Conservation (phyloP, 2,797 vertebrate species). For the Chanos chanos region DNA sequence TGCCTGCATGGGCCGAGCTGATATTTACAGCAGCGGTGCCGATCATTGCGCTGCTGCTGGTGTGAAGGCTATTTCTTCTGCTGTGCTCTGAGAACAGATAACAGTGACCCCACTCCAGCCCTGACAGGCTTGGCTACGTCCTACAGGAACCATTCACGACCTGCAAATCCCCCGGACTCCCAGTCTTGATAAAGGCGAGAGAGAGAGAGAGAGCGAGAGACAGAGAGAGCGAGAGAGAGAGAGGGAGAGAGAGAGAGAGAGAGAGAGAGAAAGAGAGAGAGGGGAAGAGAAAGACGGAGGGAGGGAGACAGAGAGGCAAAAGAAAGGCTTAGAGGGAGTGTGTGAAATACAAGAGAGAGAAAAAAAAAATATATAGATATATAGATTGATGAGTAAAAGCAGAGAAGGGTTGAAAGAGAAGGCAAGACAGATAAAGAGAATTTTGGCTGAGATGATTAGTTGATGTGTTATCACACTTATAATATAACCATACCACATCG, state of each 20-base stretch:
- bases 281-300: background rate
- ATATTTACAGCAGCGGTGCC: constrained; percentile 33
- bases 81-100: constrained; percentile 10
- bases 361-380: too few species aligned
- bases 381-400: too few species aligned
- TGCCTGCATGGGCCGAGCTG: constrained; percentile 22
- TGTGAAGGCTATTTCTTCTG: constrained; percentile 3
- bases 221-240: background rate
- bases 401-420: too few species aligned
- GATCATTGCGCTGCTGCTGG: background rate
- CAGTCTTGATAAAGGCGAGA: background rate
- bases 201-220: background rate
- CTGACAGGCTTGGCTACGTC: too few species aligned
- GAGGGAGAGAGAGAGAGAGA: background rate
- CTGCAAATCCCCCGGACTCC: constrained; percentile 23
- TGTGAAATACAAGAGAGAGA: too few species aligned
- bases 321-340: too few species aligned
- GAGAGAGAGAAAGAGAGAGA: background rate
- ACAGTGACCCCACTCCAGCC: constrained; percentile 26
- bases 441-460: too few species aligned
- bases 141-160: constrained; percentile 5
- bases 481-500: too few species aligned
- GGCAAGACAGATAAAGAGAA: too few species aligned
- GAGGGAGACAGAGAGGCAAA: too few species aligned
- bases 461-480: too few species aligned